Evolutionary conservation across 2,888 invertebrate species (phyloP).

Genomic region (Ethmia dodecea): DNA sequence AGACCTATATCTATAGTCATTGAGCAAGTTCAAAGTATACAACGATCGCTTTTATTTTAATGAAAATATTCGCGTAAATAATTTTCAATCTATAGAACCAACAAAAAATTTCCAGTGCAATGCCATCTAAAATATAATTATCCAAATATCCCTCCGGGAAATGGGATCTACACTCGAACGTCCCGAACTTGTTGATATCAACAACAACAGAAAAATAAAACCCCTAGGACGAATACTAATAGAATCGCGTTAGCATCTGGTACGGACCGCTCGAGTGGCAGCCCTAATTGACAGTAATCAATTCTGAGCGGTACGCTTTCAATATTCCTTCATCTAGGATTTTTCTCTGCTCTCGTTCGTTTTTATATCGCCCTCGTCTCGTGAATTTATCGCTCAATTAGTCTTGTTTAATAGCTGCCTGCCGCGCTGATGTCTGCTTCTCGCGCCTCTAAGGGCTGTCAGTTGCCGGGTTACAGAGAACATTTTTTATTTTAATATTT

Average conservation of each 20-base stretch:
- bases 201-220: neutral
- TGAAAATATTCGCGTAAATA: neutral
- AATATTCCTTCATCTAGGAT: slow-evolving; percentile 69
- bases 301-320: slow-evolving; percentile 70
- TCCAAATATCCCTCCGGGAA: too few relatives aligned
- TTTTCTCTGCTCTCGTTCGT: slow-evolving; percentile 41
- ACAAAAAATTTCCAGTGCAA: too few relatives aligned
- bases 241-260: slow-evolving; percentile 57
- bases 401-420: slow-evolving; percentile 79
- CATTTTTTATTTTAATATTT: neutral
- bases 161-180: too few relatives aligned
- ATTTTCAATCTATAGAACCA: neutral
- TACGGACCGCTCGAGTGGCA: slow-evolving; percentile 49
- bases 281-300: slow-evolving; percentile 75
- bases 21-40: too few relatives aligned
- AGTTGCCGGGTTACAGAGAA: neutral
- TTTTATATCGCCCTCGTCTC: slow-evolving; percentile 68
- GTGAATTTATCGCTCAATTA: slow-evolving; percentile 79
- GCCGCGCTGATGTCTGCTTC: slow-evolving; percentile 76
- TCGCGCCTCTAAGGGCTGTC: slow-evolving; percentile 59
- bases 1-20: too few relatives aligned
- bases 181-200: too few relatives aligned
- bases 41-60: too few relatives aligned
- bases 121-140: too few relatives aligned
- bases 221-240: slow-evolving; percentile 28